Base-by-base conservation (phyloP, 2,797 vertebrate species). In the Halcyon smyrnensis region DNA sequence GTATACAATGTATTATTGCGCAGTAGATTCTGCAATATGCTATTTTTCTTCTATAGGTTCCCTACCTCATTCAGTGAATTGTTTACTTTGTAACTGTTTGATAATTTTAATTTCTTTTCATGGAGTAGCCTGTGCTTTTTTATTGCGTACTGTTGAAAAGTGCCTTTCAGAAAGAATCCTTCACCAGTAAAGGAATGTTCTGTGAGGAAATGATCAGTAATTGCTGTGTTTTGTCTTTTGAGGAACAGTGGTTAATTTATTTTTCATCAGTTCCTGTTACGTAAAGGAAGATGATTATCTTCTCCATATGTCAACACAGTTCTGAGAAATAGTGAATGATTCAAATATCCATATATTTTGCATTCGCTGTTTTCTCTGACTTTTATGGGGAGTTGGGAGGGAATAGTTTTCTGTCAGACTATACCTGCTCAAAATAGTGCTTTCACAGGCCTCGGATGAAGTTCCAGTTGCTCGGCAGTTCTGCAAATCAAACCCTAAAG, bases 401-500 rank as follows among this genome's bases (percentile, higher is more conserved):
- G 30, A 78, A 32, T 50, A 59, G 13, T 63, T 91, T 87, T 76
- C 68, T 73, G 21, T 83, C 36, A 80, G 1, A 41, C 39, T 70
- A 18, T 54, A 80, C 45, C 59, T 83, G 11, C 41, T 83, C 60
- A 74, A 87, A 93, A 73, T 86, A 65, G 36, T 84, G 32, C 34
- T 87, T 90, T 92, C 48, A 6, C 30, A 68, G 53, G 59, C 65
- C n/a, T 93, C 5, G 1, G 23, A 15, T 73, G 82, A 79, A 85
- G 37, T 90, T 95, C 39, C 56, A 70, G 41, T 82, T 90, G 27
- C 67, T 89, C 60, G 73, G 84, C 78, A 91, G 83, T 93, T 96
- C 74, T 80, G 60, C 59, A 93, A 76, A 92, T 90, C 86, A 95
- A 95, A 80, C 67, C 71, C 68, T 74, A 34, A 43, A 85, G 78